A percentile compares a stretch with the other conserved stretches of the same genome.
phyloP scores from a whole-genome alignment of 2,888 invertebrate genomes.

The Oscheius sp. region DNA sequence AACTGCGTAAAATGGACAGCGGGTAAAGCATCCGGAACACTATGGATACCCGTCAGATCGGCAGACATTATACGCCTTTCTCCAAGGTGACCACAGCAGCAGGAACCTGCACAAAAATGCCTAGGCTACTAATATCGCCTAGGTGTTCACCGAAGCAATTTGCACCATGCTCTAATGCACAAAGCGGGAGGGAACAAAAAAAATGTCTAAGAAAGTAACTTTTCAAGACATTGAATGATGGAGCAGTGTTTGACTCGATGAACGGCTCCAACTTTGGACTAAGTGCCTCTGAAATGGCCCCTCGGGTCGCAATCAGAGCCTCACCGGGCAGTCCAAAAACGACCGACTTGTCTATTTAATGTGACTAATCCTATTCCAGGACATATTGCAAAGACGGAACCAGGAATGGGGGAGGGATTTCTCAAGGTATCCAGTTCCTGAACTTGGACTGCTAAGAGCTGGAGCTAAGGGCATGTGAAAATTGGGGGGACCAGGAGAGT shows the following conservation, averaged over 20 bases:
- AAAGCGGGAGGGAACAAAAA: not conserved
- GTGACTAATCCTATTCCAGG: constrained; percentile 17
- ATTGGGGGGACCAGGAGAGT: too few relatives aligned
- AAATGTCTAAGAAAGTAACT: constrained; percentile 8
- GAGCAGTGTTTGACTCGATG: constrained; percentile 9
- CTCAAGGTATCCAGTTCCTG: too few relatives aligned
- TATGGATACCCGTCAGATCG: constrained; percentile 29
- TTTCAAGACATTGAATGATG: not conserved
- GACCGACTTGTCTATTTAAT: constrained; percentile 36
- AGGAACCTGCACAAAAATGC: not conserved
- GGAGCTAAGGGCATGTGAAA: too few relatives aligned
- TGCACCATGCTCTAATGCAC: constrained; percentile 23
- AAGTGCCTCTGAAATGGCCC: constrained; percentile 35
- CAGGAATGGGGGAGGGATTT: too few relatives aligned
- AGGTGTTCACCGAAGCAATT: constrained; percentile 26
- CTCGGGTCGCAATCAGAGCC: constrained; percentile 38
- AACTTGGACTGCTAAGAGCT: too few relatives aligned
- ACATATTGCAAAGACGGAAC: not conserved
- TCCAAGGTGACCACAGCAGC: constrained; percentile 6
- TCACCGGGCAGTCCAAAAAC: constrained; percentile 36
- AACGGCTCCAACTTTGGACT: constrained; percentile 35
- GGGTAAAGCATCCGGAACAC: not conserved
- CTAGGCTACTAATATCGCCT: constrained; percentile 23
- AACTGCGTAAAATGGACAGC: not conserved
- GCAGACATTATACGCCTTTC: constrained; percentile 6